phyloP scores from a whole-genome alignment of 2,888 invertebrate genomes.

The Hyposoter didymator region DNA sequence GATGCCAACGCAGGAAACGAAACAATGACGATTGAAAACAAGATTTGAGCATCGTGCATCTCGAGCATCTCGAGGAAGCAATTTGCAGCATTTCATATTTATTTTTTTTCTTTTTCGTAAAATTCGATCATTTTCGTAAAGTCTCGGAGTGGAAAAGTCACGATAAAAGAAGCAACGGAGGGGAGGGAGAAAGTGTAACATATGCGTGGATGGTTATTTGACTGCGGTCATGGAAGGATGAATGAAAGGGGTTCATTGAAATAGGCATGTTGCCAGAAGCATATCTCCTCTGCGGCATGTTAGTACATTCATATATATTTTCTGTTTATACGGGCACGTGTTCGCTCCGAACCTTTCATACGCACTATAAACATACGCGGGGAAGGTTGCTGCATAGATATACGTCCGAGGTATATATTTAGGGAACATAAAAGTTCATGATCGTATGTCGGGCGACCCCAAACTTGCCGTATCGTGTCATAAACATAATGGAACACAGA shows the following conservation, averaged over 20 bases:
- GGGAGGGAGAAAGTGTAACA: slow-evolving; percentile 22
- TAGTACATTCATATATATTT: slow-evolving; percentile 32
- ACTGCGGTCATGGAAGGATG: slow-evolving; percentile 58
- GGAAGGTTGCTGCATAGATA: neutral
- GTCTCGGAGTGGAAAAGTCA: neutral
- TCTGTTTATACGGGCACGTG: slow-evolving; percentile 28
- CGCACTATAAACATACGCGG: neutral
- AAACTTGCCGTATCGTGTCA: slow-evolving; percentile 3
- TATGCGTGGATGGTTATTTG: slow-evolving; percentile 16
- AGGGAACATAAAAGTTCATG: neutral
- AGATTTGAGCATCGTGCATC: no score
- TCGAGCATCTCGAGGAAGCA: no score
- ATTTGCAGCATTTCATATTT: no score
- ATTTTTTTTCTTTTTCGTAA: no score
- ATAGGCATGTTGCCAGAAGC: slow-evolving; percentile 66
- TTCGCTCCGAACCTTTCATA: neutral
- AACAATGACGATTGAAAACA: no score
- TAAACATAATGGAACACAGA: neutral
- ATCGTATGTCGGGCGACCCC: slow-evolving; percentile 13
- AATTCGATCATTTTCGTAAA: neutral
- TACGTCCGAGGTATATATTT: neutral
- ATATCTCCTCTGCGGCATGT: slow-evolving; percentile 21
- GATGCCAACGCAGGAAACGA: neutral
- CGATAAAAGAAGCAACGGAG: neutral
- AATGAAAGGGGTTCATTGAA: slow-evolving; percentile 66